These are phyloP conservation scores for Heterodera filipjevi DNA, from an alignment of 2,888 invertebrate species.

Conservation along the genomic window DNA sequence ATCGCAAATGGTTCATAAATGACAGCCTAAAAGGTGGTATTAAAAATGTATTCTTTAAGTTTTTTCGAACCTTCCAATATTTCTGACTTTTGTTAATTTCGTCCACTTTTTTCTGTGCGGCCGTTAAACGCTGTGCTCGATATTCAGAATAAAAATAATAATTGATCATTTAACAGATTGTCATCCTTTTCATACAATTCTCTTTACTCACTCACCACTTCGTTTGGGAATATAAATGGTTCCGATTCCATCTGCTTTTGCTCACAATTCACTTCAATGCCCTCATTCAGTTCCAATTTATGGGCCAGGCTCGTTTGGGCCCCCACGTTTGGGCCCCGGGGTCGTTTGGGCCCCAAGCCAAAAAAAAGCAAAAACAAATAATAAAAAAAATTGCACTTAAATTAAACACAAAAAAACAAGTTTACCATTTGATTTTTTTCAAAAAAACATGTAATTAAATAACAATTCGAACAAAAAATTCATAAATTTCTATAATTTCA, in stretches of 20 bases:
- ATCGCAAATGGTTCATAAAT: not conserved
- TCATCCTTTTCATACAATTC: not conserved
- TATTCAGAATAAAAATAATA: not conserved
- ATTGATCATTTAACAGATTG: not conserved
- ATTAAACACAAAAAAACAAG: too few relatives aligned
- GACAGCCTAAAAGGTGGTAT: conserved; percentile 7
- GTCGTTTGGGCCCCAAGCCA: too few relatives aligned
- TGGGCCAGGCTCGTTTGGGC: too few relatives aligned
- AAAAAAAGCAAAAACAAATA: too few relatives aligned
- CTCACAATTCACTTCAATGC: not conserved
- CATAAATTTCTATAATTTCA: too few relatives aligned
- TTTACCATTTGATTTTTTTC: too few relatives aligned
- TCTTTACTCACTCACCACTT: not conserved
- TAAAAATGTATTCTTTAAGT: not conserved
- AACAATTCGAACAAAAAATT: too few relatives aligned
- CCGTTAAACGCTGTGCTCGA: not conserved
- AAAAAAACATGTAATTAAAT: too few relatives aligned
- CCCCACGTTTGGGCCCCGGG: too few relatives aligned
- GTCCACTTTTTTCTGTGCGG: not conserved
- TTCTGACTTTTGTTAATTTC: not conserved
- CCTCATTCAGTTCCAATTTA: not conserved
- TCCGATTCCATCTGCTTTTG: not conserved
- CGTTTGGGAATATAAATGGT: not conserved
- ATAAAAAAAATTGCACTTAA: too few relatives aligned
- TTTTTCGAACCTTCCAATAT: conserved; percentile 5